A percentile compares a stretch with the other conserved stretches of the same genome.
Evolutionary conservation across 2,797 vertebrate species (phyloP).

Genomic region (Phylloscopus collybita): DNA sequence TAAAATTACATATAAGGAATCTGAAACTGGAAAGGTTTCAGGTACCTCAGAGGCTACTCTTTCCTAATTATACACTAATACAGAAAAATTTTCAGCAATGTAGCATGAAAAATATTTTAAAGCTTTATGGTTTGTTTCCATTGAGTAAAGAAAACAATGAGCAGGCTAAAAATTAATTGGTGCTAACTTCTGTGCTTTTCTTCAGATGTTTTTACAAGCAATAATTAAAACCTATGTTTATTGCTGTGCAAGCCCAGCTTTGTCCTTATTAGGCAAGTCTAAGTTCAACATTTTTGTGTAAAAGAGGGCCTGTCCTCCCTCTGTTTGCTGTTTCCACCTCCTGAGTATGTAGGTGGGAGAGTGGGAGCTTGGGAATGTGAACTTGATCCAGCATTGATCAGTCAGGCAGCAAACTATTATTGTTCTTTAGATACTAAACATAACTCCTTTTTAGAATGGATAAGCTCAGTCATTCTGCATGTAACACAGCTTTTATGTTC

Average conservation of each 20-base stretch:
- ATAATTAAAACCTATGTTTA: slow-evolving; percentile 65
- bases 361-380: slow-evolving; percentile 85
- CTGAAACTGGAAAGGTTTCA: background rate
- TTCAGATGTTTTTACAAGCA: slow-evolving; percentile 47
- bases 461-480: slow-evolving; percentile 79
- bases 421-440: slow-evolving; percentile 92
- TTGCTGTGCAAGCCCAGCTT: slow-evolving; percentile 53
- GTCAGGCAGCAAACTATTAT: slow-evolving; percentile 87
- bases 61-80: background rate
- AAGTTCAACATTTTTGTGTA: slow-evolving; percentile 31
- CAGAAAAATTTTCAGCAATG: background rate
- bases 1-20: background rate
- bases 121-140: slow-evolving; percentile 24
- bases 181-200: slow-evolving; percentile 62
- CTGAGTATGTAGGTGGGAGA: slow-evolving; percentile 73
- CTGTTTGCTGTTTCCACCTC: slow-evolving; percentile 19
- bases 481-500: slow-evolving; percentile 84
- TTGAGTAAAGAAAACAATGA: slow-evolving; percentile 36
- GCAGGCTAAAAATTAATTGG: slow-evolving; percentile 54
- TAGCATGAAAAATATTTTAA: slow-evolving; percentile 41
- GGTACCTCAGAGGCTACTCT: background rate
- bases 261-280: slow-evolving; percentile 68
- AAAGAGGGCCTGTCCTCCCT: slow-evolving; percentile 60
- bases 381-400: slow-evolving; percentile 82
- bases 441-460: slow-evolving; percentile 82